Base-by-base conservation (phyloP, 1,140 invertebrate species). In the Procambarus virginalis region DNA sequence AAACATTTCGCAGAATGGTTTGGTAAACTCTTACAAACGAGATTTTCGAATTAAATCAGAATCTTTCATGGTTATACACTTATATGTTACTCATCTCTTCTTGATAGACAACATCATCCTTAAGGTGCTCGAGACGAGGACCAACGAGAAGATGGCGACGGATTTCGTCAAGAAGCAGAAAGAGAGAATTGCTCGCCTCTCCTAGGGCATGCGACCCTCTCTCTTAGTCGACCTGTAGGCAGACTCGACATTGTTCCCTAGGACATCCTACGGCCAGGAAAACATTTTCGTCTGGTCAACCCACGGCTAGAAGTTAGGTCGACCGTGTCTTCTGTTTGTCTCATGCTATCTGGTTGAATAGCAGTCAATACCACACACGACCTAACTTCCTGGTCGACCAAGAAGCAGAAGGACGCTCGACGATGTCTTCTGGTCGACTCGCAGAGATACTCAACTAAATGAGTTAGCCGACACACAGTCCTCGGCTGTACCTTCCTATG, bases 91-190 rank as follows among this genome's bases (percentile, higher is more conserved):
- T 68, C 20, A 1, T n/a, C 64, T 70, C 20, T 76, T 68, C 22
- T 49, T 93, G 93, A 49, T 93, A 95, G 95, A 94, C 86, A 94
- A 94, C 90, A 93, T 94, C 78, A 94, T 95, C 79, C 91, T 95
- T 86, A 93, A 93, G 76, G 94, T 95, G 22, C 91, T 95, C 60
- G 94, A 94, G 78, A 94, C 93, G 46, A 92, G 95, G 80, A 93
- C 93, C 12, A 94, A 95, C 93, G 95, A 95, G 92, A 95, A 95
- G 92, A 93, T 94, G 75, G 95, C 95, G 75, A 94, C 95, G 90
- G 95, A 95, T 49, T 95, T 95, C 93, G 94, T 95, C 49, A 94
- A 94, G 91, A 93, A 93, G 55, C 93, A 93, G 90, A 93, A 93
- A 70, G 89, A 92, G 68, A 85, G 92, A n/a, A 92, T 92, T 45